Percentiles rank a stretch among this genome's conserved stretches.
Evolutionary conservation across 2,797 vertebrate species (phyloP).

Genomic region (Gallinago stenura): DNA sequence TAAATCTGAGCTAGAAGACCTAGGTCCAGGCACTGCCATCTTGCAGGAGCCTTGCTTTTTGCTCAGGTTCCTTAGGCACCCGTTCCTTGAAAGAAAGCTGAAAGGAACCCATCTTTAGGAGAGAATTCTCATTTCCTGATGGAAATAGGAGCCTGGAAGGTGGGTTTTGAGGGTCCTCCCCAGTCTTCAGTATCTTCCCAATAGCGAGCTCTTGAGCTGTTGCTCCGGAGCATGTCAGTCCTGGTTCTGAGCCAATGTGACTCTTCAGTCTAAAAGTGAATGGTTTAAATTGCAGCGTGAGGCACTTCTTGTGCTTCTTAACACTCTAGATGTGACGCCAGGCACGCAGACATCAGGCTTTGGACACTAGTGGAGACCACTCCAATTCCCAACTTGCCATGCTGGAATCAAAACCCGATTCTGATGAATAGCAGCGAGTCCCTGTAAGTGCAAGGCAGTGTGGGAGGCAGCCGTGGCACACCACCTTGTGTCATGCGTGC

Average conservation of each 20-base stretch:
- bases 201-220: background rate
- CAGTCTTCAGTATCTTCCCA: background rate
- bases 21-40: background rate
- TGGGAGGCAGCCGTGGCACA: background rate
- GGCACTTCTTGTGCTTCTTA: background rate
- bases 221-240: background rate
- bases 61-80: background rate
- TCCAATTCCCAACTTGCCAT: background rate
- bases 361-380: background rate
- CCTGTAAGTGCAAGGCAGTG: background rate
- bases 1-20: background rate
- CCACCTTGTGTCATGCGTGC: accelerated
- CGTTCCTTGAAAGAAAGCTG: background rate
- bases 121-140: background rate
- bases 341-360: background rate
- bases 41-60: background rate
- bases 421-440: background rate
- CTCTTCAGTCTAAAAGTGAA: background rate
- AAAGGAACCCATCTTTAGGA: background rate
- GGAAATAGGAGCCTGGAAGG: background rate
- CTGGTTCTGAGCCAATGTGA: background rate
- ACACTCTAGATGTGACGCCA: background rate
- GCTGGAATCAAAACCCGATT: background rate
- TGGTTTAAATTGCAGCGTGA: background rate
- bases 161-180: background rate